Evolutionary conservation across 2,797 vertebrate genomes (phyloP).

Genomic region (Crenuchus spilurus): DNA sequence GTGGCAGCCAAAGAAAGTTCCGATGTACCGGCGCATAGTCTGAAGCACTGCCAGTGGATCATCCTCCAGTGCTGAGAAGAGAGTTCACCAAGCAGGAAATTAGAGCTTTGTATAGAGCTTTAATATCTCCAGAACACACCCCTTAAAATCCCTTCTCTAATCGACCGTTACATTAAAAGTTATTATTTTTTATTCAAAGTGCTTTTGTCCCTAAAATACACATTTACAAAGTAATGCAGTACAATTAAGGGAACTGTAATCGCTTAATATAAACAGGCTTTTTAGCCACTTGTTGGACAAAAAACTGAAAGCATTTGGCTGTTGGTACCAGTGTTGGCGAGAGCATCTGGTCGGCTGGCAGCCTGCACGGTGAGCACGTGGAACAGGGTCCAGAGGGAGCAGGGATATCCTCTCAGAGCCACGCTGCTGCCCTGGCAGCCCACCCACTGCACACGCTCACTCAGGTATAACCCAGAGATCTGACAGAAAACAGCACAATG

Average conservation of each 20-base stretch:
- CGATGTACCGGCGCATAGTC: slow-evolving; percentile 83
- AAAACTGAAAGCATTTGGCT: slow-evolving; percentile 28
- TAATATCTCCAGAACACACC: background rate
- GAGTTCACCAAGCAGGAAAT: background rate
- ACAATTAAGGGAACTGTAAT: background rate
- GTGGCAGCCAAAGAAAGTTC: slow-evolving; percentile 89
- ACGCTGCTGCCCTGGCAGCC: slow-evolving; percentile 90
- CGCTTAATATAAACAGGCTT: background rate
- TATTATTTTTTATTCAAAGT: no score
- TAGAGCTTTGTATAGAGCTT: background rate
- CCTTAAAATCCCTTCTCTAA: background rate
- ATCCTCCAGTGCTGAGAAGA: slow-evolving; percentile 77
- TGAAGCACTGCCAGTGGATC: slow-evolving; percentile 80
- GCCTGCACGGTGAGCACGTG: slow-evolving; percentile 87
- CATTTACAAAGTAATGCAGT: background rate
- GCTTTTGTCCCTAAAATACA: no score
- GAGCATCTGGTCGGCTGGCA: slow-evolving; percentile 72
- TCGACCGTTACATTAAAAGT: background rate
- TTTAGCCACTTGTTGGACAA: slow-evolving; percentile 24
- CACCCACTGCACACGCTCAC: slow-evolving; percentile 84
- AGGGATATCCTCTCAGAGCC: slow-evolving; percentile 88
- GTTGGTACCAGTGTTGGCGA: slow-evolving; percentile 83
- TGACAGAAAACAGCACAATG: slow-evolving; percentile 58
- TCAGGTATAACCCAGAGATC: slow-evolving; percentile 92
- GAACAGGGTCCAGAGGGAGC: slow-evolving; percentile 93